Evolutionary conservation across 2,113 vertebrate genomes (phyloP).

Genomic region (Monarcha castaneiventris): DNA sequence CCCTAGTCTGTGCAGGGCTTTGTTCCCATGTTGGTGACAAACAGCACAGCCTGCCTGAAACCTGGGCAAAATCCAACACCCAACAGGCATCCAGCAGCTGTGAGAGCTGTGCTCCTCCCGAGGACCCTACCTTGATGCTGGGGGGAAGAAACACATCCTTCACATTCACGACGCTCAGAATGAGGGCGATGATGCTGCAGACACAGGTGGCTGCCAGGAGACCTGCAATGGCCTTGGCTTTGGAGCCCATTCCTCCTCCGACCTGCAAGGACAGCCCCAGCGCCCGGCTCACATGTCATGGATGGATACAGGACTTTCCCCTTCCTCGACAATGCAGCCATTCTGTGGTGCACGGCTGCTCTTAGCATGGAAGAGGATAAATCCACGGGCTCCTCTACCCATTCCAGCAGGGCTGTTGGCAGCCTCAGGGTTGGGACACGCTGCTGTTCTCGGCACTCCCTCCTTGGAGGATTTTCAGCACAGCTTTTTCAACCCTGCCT

Average conservation of each 20-base stretch:
- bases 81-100: background rate
- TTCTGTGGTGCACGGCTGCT: background rate
- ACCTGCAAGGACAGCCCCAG: slow-evolving; percentile 33
- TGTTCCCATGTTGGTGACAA: background rate
- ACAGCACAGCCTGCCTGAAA: background rate
- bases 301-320: background rate
- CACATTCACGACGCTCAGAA: slow-evolving; percentile 35
- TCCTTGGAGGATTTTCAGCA: background rate
- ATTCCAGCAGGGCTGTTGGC: background rate
- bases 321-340: background rate
- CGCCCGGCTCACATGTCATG: background rate
- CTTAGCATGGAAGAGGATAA: background rate
- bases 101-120: accelerated
- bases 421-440: background rate
- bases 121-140: slow-evolving; percentile 53
- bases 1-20: slow-evolving; percentile 47
- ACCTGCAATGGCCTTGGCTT: background rate
- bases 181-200: slow-evolving; percentile 47
- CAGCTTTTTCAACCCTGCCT: background rate
- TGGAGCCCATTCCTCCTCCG: slow-evolving; percentile 31
- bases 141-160: slow-evolving; percentile 25
- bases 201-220: slow-evolving; percentile 18
- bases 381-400: background rate
- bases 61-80: background rate
- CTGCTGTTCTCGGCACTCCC: background rate